Evolutionary conservation across 2,888 invertebrate genomes (phyloP).

Genomic region (Cyrtodaria siliqua): DNA sequence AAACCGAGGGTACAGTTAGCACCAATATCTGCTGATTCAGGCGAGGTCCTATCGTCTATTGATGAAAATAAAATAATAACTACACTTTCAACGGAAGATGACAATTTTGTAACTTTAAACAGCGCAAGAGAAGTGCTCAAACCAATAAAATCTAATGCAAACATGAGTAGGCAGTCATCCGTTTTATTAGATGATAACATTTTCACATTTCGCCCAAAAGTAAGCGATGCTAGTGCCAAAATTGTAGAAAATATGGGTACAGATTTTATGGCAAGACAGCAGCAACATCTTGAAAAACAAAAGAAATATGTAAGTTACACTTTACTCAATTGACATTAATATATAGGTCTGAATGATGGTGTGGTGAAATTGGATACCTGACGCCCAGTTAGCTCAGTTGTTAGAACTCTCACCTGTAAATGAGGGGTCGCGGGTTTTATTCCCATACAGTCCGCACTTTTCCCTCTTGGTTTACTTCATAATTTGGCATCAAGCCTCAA

Average conservation of each 20-base stretch:
- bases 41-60: background rate
- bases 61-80: slow-evolving; percentile 16
- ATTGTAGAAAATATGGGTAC: slow-evolving; percentile 79
- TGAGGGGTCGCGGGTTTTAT: too few relatives aligned
- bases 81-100: background rate
- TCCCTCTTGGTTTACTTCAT: too few relatives aligned
- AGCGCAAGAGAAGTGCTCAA: slow-evolving; percentile 47
- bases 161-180: slow-evolving; percentile 63
- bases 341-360: too few relatives aligned
- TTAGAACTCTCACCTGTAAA: too few relatives aligned
- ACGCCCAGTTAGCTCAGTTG: too few relatives aligned
- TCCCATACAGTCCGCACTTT: too few relatives aligned
- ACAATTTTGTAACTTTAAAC: slow-evolving; percentile 4
- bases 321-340: too few relatives aligned
- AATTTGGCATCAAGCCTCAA: too few relatives aligned
- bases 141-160: slow-evolving; percentile 40
- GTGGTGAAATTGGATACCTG: too few relatives aligned
- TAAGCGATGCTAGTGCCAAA: slow-evolving; percentile 76
- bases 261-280: slow-evolving; percentile 81
- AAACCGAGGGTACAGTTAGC: slow-evolving; percentile 68
- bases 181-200: slow-evolving; percentile 75
- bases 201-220: slow-evolving; percentile 80
- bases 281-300: slow-evolving; percentile 77
- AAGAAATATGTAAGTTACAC: slow-evolving; percentile 81
- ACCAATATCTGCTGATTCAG: slow-evolving; percentile 61